Evolutionary conservation across 1,140 invertebrate genomes (phyloP).

Genomic region (Drosophila ananassae): DNA sequence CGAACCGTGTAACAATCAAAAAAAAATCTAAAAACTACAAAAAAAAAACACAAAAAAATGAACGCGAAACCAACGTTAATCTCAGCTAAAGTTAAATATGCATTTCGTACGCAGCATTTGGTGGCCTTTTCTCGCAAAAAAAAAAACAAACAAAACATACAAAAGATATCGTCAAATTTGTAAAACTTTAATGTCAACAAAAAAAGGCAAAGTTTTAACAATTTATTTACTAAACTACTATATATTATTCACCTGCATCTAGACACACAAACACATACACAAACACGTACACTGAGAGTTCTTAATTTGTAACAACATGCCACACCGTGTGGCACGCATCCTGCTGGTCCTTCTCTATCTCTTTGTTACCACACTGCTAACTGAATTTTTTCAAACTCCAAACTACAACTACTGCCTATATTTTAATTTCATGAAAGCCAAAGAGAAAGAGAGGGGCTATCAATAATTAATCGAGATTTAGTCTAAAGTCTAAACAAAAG

Average conservation of each 20-base stretch:
- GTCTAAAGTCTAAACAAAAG: not conserved
- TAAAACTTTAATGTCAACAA: constrained; percentile 26
- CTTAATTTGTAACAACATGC: constrained; percentile 3
- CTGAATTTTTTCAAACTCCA: constrained; percentile 9
- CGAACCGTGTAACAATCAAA: constrained; percentile 45
- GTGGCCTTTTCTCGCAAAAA: constrained; percentile 71
- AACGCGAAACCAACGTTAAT: constrained; percentile 38
- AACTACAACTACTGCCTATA: constrained; percentile 54
- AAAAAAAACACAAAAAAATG: constrained; percentile 1
- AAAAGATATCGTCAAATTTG: constrained; percentile 31
- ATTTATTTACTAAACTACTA: constrained; percentile 50
- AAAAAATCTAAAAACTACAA: constrained; percentile 4
- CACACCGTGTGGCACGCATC: not conserved
- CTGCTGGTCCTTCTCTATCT: not conserved
- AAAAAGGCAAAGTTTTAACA: constrained; percentile 40
- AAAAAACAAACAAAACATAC: constrained; percentile 40
- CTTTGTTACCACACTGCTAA: not conserved
- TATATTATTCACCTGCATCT: constrained; percentile 23
- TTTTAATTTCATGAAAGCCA: constrained; percentile 13
- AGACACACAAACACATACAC: not conserved
- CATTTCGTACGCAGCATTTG: constrained; percentile 75
- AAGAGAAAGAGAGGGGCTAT: constrained; percentile 8
- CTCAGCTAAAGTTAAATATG: constrained; percentile 48
- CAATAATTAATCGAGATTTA: not conserved
- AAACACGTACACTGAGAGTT: constrained; percentile 8